Conservation (phyloP, 2,888 invertebrate species). For the Willowsia nigromaculata region DNA sequence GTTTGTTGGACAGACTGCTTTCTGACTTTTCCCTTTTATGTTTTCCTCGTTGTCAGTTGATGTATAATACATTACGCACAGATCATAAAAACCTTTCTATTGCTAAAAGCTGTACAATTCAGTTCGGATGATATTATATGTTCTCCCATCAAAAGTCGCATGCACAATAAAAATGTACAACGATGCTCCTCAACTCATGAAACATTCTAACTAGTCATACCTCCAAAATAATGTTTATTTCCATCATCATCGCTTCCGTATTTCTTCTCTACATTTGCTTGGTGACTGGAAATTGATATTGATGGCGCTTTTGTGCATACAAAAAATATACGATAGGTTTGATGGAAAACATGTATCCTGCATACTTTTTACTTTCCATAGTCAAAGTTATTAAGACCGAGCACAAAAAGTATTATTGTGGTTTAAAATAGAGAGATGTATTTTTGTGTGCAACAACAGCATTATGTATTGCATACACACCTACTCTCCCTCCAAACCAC, state of each 20-base stretch:
- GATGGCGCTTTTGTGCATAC: not conserved
- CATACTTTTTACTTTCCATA: not conserved
- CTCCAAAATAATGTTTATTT: not conserved
- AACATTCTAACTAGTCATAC: no score
- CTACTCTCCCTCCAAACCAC: not conserved
- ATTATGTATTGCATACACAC: not conserved
- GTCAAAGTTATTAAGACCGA: not conserved
- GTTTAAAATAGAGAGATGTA: no score
- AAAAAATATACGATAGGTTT: not conserved
- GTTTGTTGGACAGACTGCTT: conserved; percentile 11
- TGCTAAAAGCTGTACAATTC: no score
- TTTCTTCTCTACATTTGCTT: not conserved
- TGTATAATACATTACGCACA: not conserved
- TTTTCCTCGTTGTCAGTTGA: not conserved
- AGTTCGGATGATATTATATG: no score
- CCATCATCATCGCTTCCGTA: conserved; percentile 30
- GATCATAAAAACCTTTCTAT: not conserved
- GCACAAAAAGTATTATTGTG: no score
- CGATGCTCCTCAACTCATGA: no score
- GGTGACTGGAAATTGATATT: not conserved
- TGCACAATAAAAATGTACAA: no score
- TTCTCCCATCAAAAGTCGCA: no score
- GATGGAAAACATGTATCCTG: not conserved
- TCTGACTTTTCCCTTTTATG: not conserved
- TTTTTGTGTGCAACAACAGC: not conserved